Evolutionary conservation across 2,888 invertebrate genomes (phyloP).

Genomic region (Apodemia zela): DNA sequence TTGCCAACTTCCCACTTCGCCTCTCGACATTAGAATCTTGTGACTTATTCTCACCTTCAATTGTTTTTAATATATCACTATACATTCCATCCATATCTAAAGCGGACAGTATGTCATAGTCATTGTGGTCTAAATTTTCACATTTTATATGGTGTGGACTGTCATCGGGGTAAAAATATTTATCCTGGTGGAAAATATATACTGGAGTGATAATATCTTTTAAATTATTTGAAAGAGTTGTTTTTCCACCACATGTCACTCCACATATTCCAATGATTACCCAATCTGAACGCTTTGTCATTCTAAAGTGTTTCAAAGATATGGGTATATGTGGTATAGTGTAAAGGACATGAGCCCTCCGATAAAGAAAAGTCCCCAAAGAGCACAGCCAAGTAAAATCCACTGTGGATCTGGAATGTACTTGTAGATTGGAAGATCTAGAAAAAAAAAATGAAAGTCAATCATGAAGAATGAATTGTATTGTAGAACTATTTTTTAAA

Average conservation of each 20-base stretch:
- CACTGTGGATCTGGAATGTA: conserved; percentile 79
- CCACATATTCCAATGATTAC: conserved; percentile 85
- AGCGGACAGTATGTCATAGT: conserved; percentile 87
- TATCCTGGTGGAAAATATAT: conserved; percentile 85
- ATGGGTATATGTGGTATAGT: conserved; percentile 71
- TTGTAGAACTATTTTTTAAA: too few relatives aligned
- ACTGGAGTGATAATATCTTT: conserved; percentile 62
- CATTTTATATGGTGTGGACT: conserved; percentile 83
- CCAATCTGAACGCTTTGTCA: conserved; percentile 40
- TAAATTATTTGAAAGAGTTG: conserved; percentile 83
- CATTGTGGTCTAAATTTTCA: conserved; percentile 84
- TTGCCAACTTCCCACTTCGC: conserved; percentile 27
- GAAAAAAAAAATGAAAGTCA: conserved; percentile 27
- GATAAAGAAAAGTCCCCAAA: conserved; percentile 82
- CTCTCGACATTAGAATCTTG: conserved; percentile 30
- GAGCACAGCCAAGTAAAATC: conserved; percentile 81
- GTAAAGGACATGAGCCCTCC: conserved; percentile 84
- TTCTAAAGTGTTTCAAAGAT: conserved; percentile 29
- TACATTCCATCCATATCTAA: conserved; percentile 87
- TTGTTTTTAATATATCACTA: conserved; percentile 72
- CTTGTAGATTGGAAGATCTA: conserved; percentile 74
- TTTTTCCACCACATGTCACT: conserved; percentile 92
- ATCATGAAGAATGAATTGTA: not conserved
- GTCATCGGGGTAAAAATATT: conserved; percentile 85
- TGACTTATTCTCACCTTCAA: conserved; percentile 41